A percentile compares a stretch with the other conserved stretches of the same genome.
Conservation (phyloP, 2,888 invertebrate species). For the Antheraea yamamai region DNA sequence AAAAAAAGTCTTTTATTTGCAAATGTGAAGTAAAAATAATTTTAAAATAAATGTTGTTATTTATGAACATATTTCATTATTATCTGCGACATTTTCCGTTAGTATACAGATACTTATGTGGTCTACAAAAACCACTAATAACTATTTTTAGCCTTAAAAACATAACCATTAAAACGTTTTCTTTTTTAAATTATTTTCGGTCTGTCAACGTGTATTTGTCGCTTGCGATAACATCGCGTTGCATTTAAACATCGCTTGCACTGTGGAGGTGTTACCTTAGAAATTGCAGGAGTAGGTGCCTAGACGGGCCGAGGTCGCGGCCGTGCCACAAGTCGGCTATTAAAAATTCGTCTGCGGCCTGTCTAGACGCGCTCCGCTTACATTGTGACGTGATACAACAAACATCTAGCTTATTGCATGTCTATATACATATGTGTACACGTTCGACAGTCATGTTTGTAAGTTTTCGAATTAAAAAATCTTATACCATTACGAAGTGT, state of each 20-base stretch:
- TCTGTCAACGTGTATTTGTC: not conserved
- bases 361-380: conserved; percentile 71
- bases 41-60: no score
- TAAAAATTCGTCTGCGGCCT: conserved; percentile 74
- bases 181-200: not conserved
- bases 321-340: conserved; percentile 31
- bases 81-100: no score
- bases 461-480: not conserved
- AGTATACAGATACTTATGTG: no score
- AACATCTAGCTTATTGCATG: conserved; percentile 47
- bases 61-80: no score
- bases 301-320: conserved; percentile 13
- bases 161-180: not conserved
- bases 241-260: not conserved
- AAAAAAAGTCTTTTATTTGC: no score
- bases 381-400: conserved; percentile 57
- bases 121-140: no score
- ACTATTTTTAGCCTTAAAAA: no score
- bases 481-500: not conserved
- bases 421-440: conserved; percentile 7
- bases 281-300: conserved; percentile 11
- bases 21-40: no score
- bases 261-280: conserved; percentile 2
- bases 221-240: not conserved
- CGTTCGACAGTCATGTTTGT: not conserved